phyloP scores from a whole-genome alignment of 2,888 invertebrate genomes.

The Drosophila demipolita region DNA sequence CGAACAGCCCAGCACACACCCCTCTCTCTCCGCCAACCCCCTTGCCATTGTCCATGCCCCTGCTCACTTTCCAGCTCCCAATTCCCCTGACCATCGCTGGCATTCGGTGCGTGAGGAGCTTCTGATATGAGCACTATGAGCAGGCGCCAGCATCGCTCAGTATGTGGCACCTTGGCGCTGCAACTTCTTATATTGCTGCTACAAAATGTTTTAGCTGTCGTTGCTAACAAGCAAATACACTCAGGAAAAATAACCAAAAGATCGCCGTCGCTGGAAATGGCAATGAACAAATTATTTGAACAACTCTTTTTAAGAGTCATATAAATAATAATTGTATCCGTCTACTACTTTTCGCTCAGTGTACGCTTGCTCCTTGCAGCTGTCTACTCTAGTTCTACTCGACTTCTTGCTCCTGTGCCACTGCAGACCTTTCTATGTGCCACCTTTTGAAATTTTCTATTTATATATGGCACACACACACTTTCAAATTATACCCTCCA shows the following conservation, averaged over 20 bases:
- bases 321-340: background rate
- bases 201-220: constrained; percentile 31
- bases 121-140: constrained; percentile 31
- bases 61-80: background rate
- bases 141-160: constrained; percentile 46
- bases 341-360: background rate
- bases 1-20: constrained; percentile 8
- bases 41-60: background rate
- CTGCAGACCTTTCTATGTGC: constrained; percentile 23
- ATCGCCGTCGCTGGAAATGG: background rate
- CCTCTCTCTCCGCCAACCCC: background rate
- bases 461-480: constrained; percentile 36
- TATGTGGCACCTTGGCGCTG: constrained; percentile 65
- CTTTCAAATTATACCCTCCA: background rate
- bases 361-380: constrained; percentile 15
- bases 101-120: constrained; percentile 66
- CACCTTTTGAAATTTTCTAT: constrained; percentile 59
- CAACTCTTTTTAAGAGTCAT: background rate
- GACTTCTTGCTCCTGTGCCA: constrained; percentile 1
- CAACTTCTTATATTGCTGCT: constrained; percentile 54
- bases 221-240: constrained; percentile 60
- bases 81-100: constrained; percentile 10
- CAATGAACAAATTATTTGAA: background rate
- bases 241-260: background rate
- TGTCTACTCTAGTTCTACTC: background rate